These are phyloP conservation scores for Chromis chromis DNA, from an alignment of 2,797 vertebrate genomes.

Conservation along the genomic window DNA sequence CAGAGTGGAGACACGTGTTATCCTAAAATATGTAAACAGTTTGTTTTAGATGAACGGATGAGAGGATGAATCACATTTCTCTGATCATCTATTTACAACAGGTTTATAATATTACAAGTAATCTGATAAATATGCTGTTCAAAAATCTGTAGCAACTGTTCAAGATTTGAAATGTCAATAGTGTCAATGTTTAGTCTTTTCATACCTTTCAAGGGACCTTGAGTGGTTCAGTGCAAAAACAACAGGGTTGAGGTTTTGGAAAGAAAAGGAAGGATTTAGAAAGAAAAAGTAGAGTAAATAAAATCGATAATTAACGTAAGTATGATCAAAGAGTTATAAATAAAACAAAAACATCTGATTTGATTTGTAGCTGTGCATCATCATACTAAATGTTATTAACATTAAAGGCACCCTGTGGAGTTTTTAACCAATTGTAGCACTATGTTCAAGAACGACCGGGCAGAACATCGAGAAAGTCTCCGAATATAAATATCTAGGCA, in stretches of 20 bases:
- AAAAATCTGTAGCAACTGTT: slow-evolving; percentile 5
- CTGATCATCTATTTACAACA: background rate
- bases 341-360: slow-evolving; percentile 27
- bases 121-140: slow-evolving; percentile 1
- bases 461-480: too few relatives aligned
- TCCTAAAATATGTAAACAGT: slow-evolving; percentile 74
- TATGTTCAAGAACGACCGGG: background rate
- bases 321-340: slow-evolving; percentile 53
- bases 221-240: slow-evolving; percentile 80
- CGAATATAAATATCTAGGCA: too few relatives aligned
- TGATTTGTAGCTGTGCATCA: slow-evolving; percentile 53
- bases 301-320: slow-evolving; percentile 43
- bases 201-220: slow-evolving; percentile 92
- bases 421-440: background rate
- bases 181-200: slow-evolving; percentile 66
- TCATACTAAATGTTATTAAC: background rate
- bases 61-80: slow-evolving; percentile 4
- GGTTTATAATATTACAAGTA: background rate
- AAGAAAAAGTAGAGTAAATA: slow-evolving; percentile 47
- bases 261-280: slow-evolving; percentile 55
- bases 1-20: slow-evolving; percentile 82
- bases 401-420: slow-evolving; percentile 12
- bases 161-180: slow-evolving; percentile 45
- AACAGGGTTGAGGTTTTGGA: slow-evolving; percentile 58
- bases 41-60: slow-evolving; percentile 12